phyloP scores from a whole-genome alignment of 2,113 vertebrate genomes.

The Aspiorhynchus laticeps region DNA sequence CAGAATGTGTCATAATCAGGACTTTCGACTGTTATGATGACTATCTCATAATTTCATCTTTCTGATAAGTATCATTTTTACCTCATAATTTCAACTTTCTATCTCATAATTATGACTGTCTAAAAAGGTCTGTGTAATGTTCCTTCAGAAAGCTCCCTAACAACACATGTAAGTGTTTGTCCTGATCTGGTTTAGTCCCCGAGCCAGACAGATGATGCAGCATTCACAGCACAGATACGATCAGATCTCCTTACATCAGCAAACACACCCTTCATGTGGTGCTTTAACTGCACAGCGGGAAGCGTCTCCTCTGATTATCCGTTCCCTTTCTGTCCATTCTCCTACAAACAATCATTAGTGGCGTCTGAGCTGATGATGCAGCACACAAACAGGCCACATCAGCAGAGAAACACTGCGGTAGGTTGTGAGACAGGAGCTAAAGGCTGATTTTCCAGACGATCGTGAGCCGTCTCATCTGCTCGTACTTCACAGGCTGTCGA shows the following conservation, averaged over 20 bases:
- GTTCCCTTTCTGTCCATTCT: background rate
- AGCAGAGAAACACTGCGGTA: background rate
- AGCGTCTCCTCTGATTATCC: constrained; percentile 2
- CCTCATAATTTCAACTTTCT: background rate
- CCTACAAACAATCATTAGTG: constrained; percentile 11
- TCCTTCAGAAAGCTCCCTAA: background rate
- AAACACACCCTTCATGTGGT: background rate
- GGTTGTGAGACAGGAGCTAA: constrained; percentile 44
- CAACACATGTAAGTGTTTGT: background rate
- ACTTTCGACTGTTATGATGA: background rate
- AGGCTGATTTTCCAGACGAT: constrained; percentile 51
- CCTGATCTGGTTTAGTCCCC: background rate
- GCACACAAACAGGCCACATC: constrained; percentile 28
- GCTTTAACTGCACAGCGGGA: background rate
- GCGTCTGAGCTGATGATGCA: background rate
- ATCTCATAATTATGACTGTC: background rate
- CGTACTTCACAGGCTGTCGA: constrained; percentile 28
- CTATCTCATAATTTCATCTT: background rate
- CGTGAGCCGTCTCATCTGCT: constrained; percentile 54
- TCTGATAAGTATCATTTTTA: background rate
- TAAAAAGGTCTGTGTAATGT: background rate
- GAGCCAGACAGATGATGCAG: constrained; percentile 4
- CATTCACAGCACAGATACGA: background rate
- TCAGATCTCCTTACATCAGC: background rate
- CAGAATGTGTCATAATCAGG: background rate